A percentile compares a stretch with the other conserved stretches of the same genome.
These are phyloP conservation scores for Nasonia vitripennis DNA, from an alignment of 1,140 invertebrate species.

Conservation along the genomic window DNA sequence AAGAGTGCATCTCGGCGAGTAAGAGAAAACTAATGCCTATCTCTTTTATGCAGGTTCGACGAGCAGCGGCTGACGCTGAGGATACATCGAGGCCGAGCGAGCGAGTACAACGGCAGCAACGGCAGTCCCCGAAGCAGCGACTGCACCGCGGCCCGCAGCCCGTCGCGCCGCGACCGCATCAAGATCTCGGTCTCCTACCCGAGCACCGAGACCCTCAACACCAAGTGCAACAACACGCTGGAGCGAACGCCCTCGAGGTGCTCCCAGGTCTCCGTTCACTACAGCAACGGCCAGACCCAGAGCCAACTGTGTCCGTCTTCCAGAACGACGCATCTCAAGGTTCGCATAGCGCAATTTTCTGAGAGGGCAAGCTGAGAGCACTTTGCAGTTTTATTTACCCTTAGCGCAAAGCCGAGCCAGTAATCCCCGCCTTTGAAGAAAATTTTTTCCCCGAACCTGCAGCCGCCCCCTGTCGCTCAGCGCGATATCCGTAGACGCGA, in stretches of 20 bases:
- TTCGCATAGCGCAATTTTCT: constrained; percentile 33
- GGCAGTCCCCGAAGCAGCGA: constrained; percentile 69
- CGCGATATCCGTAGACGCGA: neutral
- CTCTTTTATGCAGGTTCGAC: constrained; percentile 80
- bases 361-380: neutral
- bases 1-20: too few relatives aligned
- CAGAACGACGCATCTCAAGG: constrained; percentile 69
- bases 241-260: constrained; percentile 69
- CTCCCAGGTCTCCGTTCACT: constrained; percentile 70
- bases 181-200: constrained; percentile 90
- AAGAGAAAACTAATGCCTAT: too few relatives aligned
- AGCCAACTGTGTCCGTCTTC: constrained; percentile 67
- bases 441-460: neutral
- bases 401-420: too few relatives aligned
- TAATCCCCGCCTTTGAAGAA: neutral
- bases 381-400: neutral
- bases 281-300: constrained; percentile 71
- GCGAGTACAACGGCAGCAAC: constrained; percentile 77
- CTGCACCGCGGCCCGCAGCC: constrained; percentile 65
- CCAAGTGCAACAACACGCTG: constrained; percentile 71
- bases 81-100: constrained; percentile 89
- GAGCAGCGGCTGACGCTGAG: constrained; percentile 92
- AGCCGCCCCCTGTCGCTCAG: neutral
- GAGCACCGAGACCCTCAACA: constrained; percentile 83
- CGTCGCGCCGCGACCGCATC: constrained; percentile 81